phyloP scores from a whole-genome alignment of 2,797 vertebrate genomes.

The Anabacerthia variegaticeps region DNA sequence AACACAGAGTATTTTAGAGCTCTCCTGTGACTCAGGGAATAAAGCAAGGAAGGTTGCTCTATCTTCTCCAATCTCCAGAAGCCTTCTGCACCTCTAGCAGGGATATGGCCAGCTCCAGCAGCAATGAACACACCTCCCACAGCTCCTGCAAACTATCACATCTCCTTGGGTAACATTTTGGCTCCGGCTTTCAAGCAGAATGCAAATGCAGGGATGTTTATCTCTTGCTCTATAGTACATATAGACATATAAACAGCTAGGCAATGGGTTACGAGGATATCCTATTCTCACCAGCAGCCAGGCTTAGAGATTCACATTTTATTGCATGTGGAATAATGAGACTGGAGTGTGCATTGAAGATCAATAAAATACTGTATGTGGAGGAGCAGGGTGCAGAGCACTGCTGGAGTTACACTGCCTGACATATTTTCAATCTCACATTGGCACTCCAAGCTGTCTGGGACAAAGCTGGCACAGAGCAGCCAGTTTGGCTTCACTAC shows the following conservation, averaged over 20 bases:
- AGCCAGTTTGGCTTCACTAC: not conserved
- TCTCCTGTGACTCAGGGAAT: not conserved
- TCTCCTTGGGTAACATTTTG: slow-evolving; percentile 26
- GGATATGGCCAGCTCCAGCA: not conserved
- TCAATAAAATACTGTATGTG: slow-evolving; percentile 19
- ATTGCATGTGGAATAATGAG: slow-evolving; percentile 34
- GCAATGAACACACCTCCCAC: not conserved
- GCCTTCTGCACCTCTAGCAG: not conserved
- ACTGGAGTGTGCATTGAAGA: slow-evolving; percentile 39
- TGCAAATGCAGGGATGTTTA: slow-evolving; percentile 46
- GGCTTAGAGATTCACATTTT: slow-evolving; percentile 1
- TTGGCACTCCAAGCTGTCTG: not conserved
- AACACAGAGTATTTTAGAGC: not conserved
- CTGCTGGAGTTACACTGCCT: not conserved
- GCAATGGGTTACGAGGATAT: slow-evolving; percentile 19
- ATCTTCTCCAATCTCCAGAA: not conserved
- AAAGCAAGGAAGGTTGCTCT: not conserved
- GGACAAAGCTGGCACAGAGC: not conserved
- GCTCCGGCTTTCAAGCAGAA: not conserved
- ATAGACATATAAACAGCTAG: slow-evolving; percentile 33
- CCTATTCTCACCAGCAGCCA: slow-evolving; percentile 7
- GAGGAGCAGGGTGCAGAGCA: not conserved
- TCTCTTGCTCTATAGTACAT: slow-evolving; percentile 37
- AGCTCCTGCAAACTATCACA: not conserved
- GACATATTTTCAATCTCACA: not conserved